phyloP scores from a whole-genome alignment of 2,113 vertebrate species.

The Hylia prasina region DNA sequence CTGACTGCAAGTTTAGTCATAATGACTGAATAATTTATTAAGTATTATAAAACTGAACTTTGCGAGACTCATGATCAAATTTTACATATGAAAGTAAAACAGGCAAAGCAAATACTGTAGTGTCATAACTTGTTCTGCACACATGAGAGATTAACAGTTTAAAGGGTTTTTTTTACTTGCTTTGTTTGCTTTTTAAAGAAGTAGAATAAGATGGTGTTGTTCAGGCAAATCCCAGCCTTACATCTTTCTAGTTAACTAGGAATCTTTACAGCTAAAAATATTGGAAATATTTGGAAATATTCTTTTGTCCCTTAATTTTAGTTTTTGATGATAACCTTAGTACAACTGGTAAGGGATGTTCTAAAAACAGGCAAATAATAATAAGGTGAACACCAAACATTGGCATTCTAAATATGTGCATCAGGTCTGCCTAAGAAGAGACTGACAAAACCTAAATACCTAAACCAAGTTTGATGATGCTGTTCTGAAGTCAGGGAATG shows the following conservation, averaged over 20 bases:
- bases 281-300: not conserved
- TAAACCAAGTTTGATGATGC: not conserved
- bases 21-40: not conserved
- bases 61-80: not conserved
- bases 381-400: not conserved
- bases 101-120: not conserved
- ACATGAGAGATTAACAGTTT: not conserved
- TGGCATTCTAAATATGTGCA: accelerated
- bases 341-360: not conserved
- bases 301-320: not conserved
- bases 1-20: not conserved
- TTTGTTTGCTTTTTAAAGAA: not conserved
- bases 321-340: not conserved
- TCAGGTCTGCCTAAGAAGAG: not conserved
- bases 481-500: not conserved
- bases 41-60: not conserved
- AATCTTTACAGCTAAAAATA: not conserved
- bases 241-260: not conserved
- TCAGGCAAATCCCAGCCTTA: not conserved
- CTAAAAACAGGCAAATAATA: not conserved
- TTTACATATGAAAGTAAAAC: not conserved
- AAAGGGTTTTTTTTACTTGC: accelerated
- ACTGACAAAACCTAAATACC: not conserved
- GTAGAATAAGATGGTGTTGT: not conserved
- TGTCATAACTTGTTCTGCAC: not conserved